Evolutionary conservation across 1,140 invertebrate genomes (phyloP).

Genomic region (Hycleus cichorii): DNA sequence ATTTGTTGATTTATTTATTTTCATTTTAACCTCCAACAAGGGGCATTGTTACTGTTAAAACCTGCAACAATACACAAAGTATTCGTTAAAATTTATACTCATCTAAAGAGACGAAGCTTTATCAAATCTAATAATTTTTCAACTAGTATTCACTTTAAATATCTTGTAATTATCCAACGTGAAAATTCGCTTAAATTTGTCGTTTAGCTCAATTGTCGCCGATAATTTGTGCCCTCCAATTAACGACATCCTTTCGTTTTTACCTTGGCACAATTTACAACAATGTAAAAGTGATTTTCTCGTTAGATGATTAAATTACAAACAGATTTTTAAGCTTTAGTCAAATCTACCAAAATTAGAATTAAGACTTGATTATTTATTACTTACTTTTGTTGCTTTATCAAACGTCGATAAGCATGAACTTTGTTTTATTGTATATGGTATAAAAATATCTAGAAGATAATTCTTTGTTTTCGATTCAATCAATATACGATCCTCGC

Average conservation of each 20-base stretch:
- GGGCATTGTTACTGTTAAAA: conserved; percentile 39
- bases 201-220: no score
- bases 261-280: no score
- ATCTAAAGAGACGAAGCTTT: no score
- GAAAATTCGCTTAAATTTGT: no score
- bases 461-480: conserved; percentile 50
- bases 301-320: no score
- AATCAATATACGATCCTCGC: conserved; percentile 64
- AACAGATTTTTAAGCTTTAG: no score
- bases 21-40: conserved; percentile 26
- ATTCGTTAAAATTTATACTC: neutral
- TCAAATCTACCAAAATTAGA: no score
- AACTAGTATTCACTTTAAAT: neutral
- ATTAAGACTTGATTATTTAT: neutral
- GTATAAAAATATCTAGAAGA: conserved; percentile 61
- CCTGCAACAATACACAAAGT: conserved; percentile 30
- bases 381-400: conserved; percentile 49
- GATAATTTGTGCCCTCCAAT: no score
- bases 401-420: conserved; percentile 56
- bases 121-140: neutral
- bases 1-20: neutral
- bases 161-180: no score
- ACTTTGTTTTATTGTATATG: conserved; percentile 51
- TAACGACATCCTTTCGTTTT: no score
- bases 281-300: no score